Conservation (phyloP, 2,888 invertebrate species). For the Falcaria lacertinaria region DNA sequence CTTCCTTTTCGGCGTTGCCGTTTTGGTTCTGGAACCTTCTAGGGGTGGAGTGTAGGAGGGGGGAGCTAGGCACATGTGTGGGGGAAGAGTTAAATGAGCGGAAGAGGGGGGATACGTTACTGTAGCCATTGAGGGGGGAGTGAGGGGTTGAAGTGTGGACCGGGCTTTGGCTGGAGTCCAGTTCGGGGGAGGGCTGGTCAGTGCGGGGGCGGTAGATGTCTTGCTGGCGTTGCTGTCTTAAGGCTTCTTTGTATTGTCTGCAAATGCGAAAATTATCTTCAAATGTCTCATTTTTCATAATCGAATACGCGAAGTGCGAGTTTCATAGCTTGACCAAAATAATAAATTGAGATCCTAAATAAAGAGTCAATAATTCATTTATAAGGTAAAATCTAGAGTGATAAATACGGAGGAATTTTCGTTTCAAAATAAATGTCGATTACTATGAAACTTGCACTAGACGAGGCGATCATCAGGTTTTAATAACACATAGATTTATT, state of each 20-base stretch:
- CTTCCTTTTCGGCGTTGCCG: slow-evolving; percentile 64
- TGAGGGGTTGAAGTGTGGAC: slow-evolving; percentile 68
- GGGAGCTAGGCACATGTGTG: slow-evolving; percentile 59
- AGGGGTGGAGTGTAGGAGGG: slow-evolving; percentile 71
- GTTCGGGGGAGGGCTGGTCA: slow-evolving; percentile 77
- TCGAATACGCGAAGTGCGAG: no score
- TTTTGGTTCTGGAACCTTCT: slow-evolving; percentile 65
- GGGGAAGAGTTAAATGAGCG: slow-evolving; percentile 49
- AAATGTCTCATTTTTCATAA: slow-evolving; percentile 10
- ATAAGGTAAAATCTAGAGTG: no score
- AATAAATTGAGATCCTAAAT: no score
- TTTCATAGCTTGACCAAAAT: no score
- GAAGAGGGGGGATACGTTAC: slow-evolving; percentile 71
- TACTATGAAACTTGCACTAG: no score
- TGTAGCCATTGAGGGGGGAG: slow-evolving; percentile 76
- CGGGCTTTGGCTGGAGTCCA: slow-evolving; percentile 75
- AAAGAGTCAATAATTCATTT: no score
- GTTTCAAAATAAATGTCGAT: no score
- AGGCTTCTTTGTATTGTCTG: slow-evolving; percentile 94
- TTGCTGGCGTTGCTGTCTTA: slow-evolving; percentile 90
- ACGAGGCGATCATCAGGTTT: no score
- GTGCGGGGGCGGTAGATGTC: slow-evolving; percentile 87
- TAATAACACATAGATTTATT: background rate
- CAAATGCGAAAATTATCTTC: slow-evolving; percentile 29
- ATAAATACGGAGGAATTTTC: no score